A percentile compares a stretch with the other conserved stretches of the same genome.
phyloP scores from a whole-genome alignment of 1,140 invertebrate species.

The Pseudomyrmex gracilis region DNA sequence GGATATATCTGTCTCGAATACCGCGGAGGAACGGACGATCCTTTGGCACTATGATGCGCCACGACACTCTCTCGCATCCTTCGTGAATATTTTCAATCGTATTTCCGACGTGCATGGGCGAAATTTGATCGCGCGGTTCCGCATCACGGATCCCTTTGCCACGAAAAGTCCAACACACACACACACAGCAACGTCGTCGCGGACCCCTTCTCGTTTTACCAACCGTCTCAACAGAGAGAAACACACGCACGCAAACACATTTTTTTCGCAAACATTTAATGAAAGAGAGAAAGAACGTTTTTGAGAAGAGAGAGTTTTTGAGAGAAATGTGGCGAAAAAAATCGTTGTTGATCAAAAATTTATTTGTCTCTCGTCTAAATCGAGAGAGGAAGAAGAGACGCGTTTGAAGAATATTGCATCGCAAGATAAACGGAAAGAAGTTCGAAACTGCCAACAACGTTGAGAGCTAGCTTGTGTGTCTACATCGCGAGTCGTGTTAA shows the following conservation, averaged over 20 bases:
- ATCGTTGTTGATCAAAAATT: too few species aligned
- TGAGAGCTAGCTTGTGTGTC: conserved; percentile 20
- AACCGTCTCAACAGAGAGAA: conserved; percentile 20
- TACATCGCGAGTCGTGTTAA: conserved; percentile 27
- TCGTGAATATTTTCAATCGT: conserved; percentile 61
- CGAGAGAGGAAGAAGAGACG: background rate
- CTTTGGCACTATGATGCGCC: conserved; percentile 57
- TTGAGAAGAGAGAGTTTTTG: too few species aligned
- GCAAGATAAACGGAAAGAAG: conserved; percentile 37
- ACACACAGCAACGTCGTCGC: background rate
- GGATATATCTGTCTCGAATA: conserved; percentile 42
- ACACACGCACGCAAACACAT: background rate
- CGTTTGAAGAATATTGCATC: background rate
- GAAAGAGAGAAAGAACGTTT: conserved; percentile 7
- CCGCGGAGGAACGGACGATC: conserved; percentile 49
- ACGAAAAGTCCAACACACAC: too few species aligned
- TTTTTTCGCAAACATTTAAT: conserved; percentile 31
- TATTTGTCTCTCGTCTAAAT: background rate
- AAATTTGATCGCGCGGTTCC: conserved; percentile 51
- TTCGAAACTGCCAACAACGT: conserved; percentile 22
- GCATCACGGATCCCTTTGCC: too few species aligned
- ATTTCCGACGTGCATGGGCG: conserved; percentile 41
- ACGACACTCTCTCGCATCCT: conserved; percentile 46
- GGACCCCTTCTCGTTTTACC: background rate
- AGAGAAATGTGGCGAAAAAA: too few species aligned